Conservation (phyloP, 2,888 invertebrate genomes). For the Dascillus cervinus region DNA sequence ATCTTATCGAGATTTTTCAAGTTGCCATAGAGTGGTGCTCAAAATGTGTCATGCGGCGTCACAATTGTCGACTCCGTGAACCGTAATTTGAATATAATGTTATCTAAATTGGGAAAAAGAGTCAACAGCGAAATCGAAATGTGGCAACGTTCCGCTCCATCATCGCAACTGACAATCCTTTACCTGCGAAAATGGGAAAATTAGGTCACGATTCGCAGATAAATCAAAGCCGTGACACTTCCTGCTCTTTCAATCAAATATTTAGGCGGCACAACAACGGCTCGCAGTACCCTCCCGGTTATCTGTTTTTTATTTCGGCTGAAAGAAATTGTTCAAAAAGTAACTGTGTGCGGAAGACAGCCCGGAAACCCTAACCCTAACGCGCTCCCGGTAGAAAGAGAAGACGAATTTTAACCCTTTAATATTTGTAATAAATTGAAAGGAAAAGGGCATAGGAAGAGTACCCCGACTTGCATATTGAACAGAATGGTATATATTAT, state of each 20-base stretch:
- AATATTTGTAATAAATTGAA: slow-evolving; percentile 18
- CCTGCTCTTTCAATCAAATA: slow-evolving; percentile 22
- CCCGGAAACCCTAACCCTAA: slow-evolving; percentile 23
- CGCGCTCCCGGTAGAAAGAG: slow-evolving; percentile 25
- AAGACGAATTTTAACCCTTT: slow-evolving; percentile 20
- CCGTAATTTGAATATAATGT: slow-evolving; percentile 31
- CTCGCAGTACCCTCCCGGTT: slow-evolving; percentile 15
- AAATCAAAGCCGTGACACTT: slow-evolving; percentile 16
- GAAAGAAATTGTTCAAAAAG: slow-evolving; percentile 5
- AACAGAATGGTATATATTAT: slow-evolving; percentile 36
- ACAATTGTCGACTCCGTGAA: slow-evolving; percentile 23
- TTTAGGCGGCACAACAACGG: slow-evolving; percentile 21
- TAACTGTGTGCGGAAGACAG: slow-evolving; percentile 14
- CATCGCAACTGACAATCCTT: too few species aligned
- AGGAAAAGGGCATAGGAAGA: slow-evolving; percentile 38
- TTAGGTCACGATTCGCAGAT: slow-evolving; percentile 15
- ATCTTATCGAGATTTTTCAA: slow-evolving; percentile 38
- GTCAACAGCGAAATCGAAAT: too few species aligned
- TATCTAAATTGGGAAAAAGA: slow-evolving; percentile 29
- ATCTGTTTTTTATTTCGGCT: slow-evolving; percentile 11
- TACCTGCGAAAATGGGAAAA: slow-evolving; percentile 14
- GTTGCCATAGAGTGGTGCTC: slow-evolving; percentile 35
- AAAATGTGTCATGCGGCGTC: slow-evolving; percentile 33
- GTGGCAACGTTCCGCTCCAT: too few species aligned
- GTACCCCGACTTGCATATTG: slow-evolving; percentile 31